These are phyloP conservation scores for Porites rus DNA, from an alignment of 92 coral and sea anemone species.

Conservation along the genomic window DNA sequence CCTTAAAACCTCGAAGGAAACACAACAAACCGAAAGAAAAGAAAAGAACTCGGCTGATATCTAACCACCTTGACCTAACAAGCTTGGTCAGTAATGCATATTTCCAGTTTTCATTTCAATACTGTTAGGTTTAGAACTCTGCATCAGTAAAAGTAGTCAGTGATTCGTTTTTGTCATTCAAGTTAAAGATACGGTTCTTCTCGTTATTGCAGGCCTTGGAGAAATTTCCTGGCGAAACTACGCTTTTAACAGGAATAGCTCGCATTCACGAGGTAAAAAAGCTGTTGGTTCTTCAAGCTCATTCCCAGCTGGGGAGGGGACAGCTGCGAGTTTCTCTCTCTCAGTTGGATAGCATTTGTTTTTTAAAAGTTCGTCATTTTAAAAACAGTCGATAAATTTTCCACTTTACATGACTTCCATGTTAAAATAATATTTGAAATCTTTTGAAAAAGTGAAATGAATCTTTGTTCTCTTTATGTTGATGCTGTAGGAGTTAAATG, in stretches of 20 bases:
- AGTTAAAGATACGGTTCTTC: neutral
- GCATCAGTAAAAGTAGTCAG: too few species aligned
- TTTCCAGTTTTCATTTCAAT: neutral
- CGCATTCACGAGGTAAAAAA: slow-evolving; percentile 90
- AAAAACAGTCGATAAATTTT: neutral
- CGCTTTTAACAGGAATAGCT: slow-evolving; percentile 95
- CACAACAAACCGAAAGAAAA: too few species aligned
- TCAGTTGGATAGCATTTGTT: neutral
- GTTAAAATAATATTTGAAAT: too few species aligned
- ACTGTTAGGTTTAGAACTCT: neutral
- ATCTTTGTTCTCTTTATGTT: neutral
- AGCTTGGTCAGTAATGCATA: neutral
- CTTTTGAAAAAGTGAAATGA: too few species aligned
- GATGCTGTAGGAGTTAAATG: slow-evolving; percentile 77
- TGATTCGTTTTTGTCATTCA: too few species aligned
- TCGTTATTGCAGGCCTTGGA: slow-evolving; percentile 79
- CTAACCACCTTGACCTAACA: too few species aligned
- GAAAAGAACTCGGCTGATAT: too few species aligned
- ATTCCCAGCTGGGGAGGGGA: neutral
- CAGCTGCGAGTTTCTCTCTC: too few species aligned
- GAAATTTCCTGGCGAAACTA: slow-evolving; percentile 95
- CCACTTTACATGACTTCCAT: neutral
- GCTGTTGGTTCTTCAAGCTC: neutral
- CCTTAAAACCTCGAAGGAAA: too few species aligned
- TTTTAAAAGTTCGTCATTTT: neutral